These are phyloP conservation scores for Platalea minor DNA, from an alignment of 2,797 vertebrate species.

Conservation along the genomic window DNA sequence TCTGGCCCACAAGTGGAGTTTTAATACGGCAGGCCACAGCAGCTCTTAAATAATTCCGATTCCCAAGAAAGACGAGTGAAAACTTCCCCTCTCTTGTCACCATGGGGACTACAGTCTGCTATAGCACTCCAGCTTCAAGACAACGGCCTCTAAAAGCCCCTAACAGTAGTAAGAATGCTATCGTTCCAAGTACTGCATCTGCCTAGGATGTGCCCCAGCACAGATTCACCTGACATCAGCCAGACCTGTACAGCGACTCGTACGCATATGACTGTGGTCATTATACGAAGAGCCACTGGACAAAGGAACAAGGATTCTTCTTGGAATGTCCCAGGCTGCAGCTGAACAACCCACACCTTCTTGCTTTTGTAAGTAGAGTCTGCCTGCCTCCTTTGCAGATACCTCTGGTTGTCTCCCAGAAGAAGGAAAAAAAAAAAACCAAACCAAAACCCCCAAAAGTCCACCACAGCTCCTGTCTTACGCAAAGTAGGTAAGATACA, in stretches of 20 bases:
- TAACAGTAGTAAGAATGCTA: background rate
- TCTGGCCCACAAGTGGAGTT: background rate
- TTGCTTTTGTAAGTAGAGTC: background rate
- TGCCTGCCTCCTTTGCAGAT: background rate
- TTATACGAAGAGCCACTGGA: background rate
- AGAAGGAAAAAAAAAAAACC: background rate
- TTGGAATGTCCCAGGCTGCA: background rate
- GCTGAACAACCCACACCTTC: background rate
- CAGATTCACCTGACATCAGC: background rate
- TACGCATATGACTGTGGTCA: background rate
- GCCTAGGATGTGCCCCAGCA: background rate
- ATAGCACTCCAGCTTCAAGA: conserved; percentile 7
- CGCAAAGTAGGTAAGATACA: background rate
- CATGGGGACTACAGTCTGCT: conserved; percentile 47
- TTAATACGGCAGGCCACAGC: background rate
- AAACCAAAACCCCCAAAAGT: background rate
- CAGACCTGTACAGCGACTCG: background rate
- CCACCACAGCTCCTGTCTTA: background rate
- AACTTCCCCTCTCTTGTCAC: conserved; percentile 1
- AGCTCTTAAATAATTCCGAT: background rate
- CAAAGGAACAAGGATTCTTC: background rate
- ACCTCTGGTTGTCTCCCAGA: background rate
- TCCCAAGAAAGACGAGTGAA: background rate
- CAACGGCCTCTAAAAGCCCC: background rate
- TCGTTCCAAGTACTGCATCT: background rate